These are phyloP conservation scores for Todus mexicanus DNA, from an alignment of 2,797 vertebrate genomes.

Conservation along the genomic window DNA sequence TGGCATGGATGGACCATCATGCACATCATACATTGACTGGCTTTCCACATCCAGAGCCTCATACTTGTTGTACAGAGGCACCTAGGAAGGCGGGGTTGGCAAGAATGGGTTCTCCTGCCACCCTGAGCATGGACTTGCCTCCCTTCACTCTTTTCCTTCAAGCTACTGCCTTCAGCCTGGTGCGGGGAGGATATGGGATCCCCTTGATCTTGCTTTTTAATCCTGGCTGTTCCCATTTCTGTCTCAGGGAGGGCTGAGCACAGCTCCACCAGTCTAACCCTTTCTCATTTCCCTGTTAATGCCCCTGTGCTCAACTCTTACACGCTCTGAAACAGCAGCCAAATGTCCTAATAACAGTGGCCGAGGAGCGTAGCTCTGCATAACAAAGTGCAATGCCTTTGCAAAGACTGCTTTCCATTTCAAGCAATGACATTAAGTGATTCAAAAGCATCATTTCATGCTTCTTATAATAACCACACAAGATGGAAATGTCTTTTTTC, in stretches of 20 bases:
- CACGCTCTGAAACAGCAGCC: background rate
- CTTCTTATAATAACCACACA: background rate
- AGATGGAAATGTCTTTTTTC: constrained; percentile 5
- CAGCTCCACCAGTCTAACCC: background rate
- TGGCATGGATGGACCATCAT: background rate
- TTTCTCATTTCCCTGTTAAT: background rate
- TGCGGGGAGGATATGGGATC: background rate
- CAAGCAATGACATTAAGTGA: background rate
- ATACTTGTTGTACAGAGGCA: background rate
- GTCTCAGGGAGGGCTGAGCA: background rate
- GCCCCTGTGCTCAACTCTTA: background rate
- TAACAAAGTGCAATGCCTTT: background rate
- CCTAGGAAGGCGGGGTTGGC: background rate
- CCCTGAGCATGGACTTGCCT: background rate
- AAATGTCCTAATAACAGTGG: background rate
- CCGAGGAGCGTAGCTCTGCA: background rate
- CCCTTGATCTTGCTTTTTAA: background rate
- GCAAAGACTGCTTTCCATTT: constrained; percentile 8
- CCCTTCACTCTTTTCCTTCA: background rate
- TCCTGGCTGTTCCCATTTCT: background rate
- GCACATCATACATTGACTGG: background rate
- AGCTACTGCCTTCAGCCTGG: background rate
- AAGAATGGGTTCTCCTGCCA: background rate
- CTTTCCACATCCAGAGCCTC: background rate
- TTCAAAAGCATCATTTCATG: constrained; percentile 21